Base-by-base conservation (phyloP, 2,113 vertebrate genomes). In the Ibidorhyncha struthersii region DNA sequence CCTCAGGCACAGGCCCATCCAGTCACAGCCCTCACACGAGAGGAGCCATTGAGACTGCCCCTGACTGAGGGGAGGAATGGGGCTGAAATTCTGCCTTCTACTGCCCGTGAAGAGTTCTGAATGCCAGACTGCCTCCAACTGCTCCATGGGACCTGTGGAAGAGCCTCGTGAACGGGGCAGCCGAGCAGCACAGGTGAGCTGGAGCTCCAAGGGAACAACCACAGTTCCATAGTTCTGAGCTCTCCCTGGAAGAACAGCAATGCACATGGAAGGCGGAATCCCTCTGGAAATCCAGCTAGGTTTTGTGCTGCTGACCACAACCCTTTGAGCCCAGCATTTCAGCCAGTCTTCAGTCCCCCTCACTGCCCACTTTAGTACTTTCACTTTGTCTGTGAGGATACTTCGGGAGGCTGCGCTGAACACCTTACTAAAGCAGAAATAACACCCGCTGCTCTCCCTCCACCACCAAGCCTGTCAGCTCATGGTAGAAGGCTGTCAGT, bases 211-310 rank as follows among this genome's bases (percentile, higher is more conserved):
- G 36, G 63, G 34, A 82, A 38, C 3, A 17, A 59, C 5, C 1
- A 0, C 53, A 69, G 38, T 6, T 41, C 34, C 45, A 25, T 0
- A 36, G 19, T 2, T 81, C 50, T 29, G 50, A 84, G 62, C n/a
- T 27, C 6, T 34, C 36, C 52, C 5, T 36, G 47, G 59, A 63
- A 19, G 34, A n/a, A 41, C 30, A 45, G 23, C 1, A 1, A 89
- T 1, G 19, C 26, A 61, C 20, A 22, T 0, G 2, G 1, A 73
- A 63, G 38, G 34, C 1, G 10, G 38, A 73, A 82, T 43, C n/a
- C 36, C 38, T 17, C 47, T 6, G 3, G 8, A 85, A 89, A 85
- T 67, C 49, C 80, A 78, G 27, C 32, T 36, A 32, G 32, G 78
- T n/a, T 69, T 86, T 5, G 1, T 18, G 40, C 43, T 65, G 40